Evolutionary conservation across 2,113 vertebrate genomes (phyloP).

Genomic region (Pachyramphus minor): DNA sequence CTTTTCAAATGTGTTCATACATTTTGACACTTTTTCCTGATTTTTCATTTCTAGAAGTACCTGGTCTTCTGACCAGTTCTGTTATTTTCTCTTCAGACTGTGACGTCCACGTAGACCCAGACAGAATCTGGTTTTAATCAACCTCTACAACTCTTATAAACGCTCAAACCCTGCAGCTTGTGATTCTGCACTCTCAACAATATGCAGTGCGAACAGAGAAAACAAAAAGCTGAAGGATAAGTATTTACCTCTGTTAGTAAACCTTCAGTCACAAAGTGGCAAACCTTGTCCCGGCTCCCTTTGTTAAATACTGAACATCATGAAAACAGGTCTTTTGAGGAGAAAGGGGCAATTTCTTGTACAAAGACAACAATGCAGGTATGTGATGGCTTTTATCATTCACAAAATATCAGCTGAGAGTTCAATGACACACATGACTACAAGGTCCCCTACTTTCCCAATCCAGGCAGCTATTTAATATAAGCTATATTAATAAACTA

Average conservation of each 20-base stretch:
- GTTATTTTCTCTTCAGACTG: background rate
- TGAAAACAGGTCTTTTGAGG: background rate
- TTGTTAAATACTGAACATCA: background rate
- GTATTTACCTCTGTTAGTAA: background rate
- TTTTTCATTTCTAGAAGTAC: background rate
- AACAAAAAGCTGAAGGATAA: background rate
- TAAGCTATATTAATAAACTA: too few species aligned
- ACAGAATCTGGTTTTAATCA: background rate
- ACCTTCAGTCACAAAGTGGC: background rate
- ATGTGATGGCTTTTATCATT: background rate
- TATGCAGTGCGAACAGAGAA: background rate
- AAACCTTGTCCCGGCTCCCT: background rate
- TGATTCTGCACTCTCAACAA: background rate
- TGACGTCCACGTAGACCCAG: accelerated
- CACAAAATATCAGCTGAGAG: background rate
- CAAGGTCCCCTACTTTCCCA: background rate
- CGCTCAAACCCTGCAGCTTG: background rate
- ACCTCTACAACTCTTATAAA: background rate
- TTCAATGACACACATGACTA: background rate
- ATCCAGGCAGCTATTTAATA: background rate
- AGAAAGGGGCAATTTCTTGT: background rate
- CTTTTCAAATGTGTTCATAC: background rate
- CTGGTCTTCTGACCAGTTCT: background rate
- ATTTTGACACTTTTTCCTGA: background rate
- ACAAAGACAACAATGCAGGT: background rate